Conservation (phyloP, 2,888 invertebrate genomes). For the Caenorhabditis sulstoni region DNA sequence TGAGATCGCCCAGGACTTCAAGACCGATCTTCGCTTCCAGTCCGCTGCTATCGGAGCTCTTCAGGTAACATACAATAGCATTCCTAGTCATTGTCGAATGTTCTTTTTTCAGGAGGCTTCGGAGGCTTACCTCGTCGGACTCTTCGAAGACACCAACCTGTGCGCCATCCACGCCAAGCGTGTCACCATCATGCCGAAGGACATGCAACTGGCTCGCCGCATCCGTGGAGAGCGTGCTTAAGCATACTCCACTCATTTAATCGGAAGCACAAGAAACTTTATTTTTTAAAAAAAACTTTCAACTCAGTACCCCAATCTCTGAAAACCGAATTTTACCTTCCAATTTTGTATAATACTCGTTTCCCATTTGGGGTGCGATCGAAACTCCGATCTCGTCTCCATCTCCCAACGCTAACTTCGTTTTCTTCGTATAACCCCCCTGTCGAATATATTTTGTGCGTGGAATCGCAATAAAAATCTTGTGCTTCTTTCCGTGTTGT, state of each 20-base stretch:
- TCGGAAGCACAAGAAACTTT: conserved; percentile 30
- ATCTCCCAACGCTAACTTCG: conserved; percentile 1
- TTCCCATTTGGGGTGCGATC: conserved; percentile 4
- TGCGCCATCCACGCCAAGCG: conserved; percentile 97
- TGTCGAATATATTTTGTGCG: not conserved
- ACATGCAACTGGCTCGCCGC: conserved; percentile 73
- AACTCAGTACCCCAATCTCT: not conserved
- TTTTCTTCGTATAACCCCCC: not conserved
- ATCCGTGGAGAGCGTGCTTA: conserved; percentile 84
- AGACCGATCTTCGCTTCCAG: conserved; percentile 69
- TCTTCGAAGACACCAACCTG: conserved; percentile 97
- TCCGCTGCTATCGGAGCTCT: conserved; percentile 63
- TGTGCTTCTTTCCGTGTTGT: conserved; percentile 35
- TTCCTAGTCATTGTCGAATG: not conserved
- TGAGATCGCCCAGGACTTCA: conserved; percentile 72
- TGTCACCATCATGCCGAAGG: conserved; percentile 95
- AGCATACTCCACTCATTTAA: not conserved
- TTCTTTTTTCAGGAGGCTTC: conserved; percentile 67
- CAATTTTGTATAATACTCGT: not conserved
- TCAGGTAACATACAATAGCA: conserved; percentile 10
- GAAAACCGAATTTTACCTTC: not conserved
- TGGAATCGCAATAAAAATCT: conserved; percentile 15
- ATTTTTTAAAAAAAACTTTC: not conserved
- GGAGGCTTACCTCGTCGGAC: conserved; percentile 92
- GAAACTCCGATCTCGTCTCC: conserved; percentile 7